These are phyloP conservation scores for Phrynocephalus forsythii DNA, from an alignment of 2,797 vertebrate genomes.

Conservation along the genomic window DNA sequence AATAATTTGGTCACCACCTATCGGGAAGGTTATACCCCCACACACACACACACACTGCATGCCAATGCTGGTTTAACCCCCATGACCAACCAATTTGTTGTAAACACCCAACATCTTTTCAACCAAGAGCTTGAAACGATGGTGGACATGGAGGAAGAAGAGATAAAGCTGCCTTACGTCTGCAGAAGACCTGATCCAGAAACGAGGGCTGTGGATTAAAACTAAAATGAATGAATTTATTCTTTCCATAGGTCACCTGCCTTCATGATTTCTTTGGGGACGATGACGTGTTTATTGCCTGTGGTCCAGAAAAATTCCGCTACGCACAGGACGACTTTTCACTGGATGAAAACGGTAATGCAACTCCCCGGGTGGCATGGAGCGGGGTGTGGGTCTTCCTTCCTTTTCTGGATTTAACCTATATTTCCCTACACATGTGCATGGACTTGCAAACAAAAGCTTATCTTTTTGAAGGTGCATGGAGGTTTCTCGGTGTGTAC, in stretches of 20 bases:
- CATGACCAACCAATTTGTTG: too few relatives aligned
- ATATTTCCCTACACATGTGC: neutral
- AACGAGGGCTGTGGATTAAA: slow-evolving; percentile 40
- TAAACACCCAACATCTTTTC: neutral
- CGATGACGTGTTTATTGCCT: slow-evolving; percentile 97
- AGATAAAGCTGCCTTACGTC: slow-evolving; percentile 25
- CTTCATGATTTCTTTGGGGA: slow-evolving; percentile 99
- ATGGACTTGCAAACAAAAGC: too few relatives aligned
- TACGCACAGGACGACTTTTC: slow-evolving; percentile 99
- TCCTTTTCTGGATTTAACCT: slow-evolving; percentile 4
- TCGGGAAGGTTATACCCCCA: neutral
- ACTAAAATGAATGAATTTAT: slow-evolving; percentile 57
- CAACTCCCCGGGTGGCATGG: neutral
- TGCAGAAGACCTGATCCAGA: slow-evolving; percentile 6
- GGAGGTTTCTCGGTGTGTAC: neutral
- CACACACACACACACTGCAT: neutral
- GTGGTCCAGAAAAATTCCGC: slow-evolving; percentile 98
- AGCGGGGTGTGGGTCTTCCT: neutral
- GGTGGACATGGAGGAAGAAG: neutral
- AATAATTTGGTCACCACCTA: neutral
- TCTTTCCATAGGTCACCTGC: slow-evolving; percentile 89
- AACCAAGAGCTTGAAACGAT: rapidly evolving
- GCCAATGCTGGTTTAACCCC: neutral
- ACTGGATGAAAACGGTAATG: slow-evolving; percentile 94
- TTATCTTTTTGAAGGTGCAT: neutral